Base-by-base conservation (phyloP, 2,797 vertebrate species). In the Myotis pilosus region DNA sequence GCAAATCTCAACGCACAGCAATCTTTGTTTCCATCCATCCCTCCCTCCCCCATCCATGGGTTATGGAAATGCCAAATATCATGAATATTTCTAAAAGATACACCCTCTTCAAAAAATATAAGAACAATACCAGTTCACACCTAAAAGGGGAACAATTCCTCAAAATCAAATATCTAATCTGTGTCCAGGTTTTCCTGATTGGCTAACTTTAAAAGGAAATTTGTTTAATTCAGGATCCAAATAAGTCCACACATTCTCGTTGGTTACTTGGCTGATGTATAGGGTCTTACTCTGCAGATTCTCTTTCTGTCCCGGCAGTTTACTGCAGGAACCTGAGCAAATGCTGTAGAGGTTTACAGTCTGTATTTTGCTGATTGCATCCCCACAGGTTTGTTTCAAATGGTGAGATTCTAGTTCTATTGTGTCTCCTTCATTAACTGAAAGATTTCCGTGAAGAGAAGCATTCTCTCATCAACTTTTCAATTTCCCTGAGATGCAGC, bases 1-100 rank as follows among this genome's bases (percentile, higher is more conserved):
- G 28, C 4, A 8, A 3, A n/a, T 8, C 10, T 4, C 78, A 25
- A 2, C 5, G 23, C n/a, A 0, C 0, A 0, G 49, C 41, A 9
- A 2, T 5, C 71, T 49, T 7, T 7, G 57, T 10, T n/a, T 6
- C 30, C 9, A 5, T 4, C 69, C 20, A 2, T 3, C 10, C 51
- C 28, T 11, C 5, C 10, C 20, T 33, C 19, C 33, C 60, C 22
- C 0, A 0, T 41, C 28, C 4, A 0, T 0, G 20, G 38, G 4
- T 64, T 62, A 62, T 57, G 72, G 62, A 89, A 51, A 66, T 11
- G 62, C 7, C 49, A 23, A 51, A 23, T 17, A 6, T 22, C 20
- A 0, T 12, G n/a, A 49, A 9, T 8, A 6, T 84, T 64, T 86
- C 49, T 91, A 12, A 92, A 25, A 66, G 62, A 86, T 2, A 8